Evolutionary conservation across 2,888 invertebrate species (phyloP).

Genomic region (Noctua pronuba): DNA sequence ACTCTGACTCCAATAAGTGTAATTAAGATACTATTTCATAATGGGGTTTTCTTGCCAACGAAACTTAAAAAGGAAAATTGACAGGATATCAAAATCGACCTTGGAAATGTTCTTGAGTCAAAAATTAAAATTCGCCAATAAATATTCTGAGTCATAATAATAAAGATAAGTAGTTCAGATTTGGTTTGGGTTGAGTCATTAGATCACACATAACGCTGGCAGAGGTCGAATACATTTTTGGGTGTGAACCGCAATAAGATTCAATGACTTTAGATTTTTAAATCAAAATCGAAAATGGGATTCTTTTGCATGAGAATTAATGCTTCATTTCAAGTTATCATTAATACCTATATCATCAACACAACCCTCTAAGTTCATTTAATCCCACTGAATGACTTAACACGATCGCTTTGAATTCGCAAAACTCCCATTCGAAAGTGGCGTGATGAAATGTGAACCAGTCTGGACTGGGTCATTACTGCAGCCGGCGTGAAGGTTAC

Average conservation of each 20-base stretch:
- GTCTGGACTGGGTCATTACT: constrained; percentile 65
- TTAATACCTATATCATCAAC: no score
- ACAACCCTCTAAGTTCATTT: no score
- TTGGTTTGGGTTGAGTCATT: constrained; percentile 9
- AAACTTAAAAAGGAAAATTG: not conserved
- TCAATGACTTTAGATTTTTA: not conserved
- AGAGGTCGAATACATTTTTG: not conserved
- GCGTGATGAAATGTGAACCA: constrained; percentile 60
- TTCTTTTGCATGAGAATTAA: not conserved
- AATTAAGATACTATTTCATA: not conserved
- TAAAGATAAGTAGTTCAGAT: not conserved
- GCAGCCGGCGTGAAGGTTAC: constrained; percentile 66
- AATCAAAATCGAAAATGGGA: not conserved
- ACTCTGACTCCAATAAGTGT: not conserved
- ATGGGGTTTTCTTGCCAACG: not conserved
- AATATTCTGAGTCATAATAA: not conserved
- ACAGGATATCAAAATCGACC: not conserved
- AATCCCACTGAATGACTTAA: no score
- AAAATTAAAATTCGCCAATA: not conserved
- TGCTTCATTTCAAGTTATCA: no score
- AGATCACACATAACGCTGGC: no score
- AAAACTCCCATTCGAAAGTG: constrained; percentile 65
- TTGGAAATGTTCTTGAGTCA: not conserved
- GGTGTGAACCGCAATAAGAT: not conserved
- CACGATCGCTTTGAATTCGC: constrained; percentile 24